Evolutionary conservation across 2,797 vertebrate genomes (phyloP), one percentile per base, ranked within the genome.

Genomic region (Ctenopoma multispine): DNA sequence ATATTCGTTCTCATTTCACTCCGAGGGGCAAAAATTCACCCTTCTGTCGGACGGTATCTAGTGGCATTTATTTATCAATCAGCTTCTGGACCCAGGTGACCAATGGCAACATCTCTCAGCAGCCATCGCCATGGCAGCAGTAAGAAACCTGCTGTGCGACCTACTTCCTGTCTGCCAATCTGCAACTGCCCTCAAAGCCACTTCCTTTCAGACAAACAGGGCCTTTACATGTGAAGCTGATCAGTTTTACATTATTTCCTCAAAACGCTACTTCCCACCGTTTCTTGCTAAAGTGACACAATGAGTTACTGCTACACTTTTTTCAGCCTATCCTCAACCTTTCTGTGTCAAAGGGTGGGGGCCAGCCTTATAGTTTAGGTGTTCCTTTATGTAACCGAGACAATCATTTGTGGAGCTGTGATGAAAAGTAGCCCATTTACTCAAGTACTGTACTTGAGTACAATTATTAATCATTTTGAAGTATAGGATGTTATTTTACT

Each of bases 81-180:
- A 17, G 46, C 67, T 54, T 72, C 79, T 80, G 80, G 79, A 81
- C 77, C 63, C 0, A 1, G 50, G 29, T 74, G 48, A 83, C 81
- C 77, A 80, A 85, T 72, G 63, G 72, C 56, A 69, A 58, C 87
- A 80, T 86, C 80, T 56, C 77, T 79, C 57, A 66, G 68, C 78
- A 73, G 82, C 75, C 54, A 87, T 90, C 34, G 81, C 84, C 80
- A 89, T 87, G 82, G 77, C 74, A 92, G 89, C 88, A 87, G 78
- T 62, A 79, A 79, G 75, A 82, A 83, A 89, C 83, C 81, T 73
- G 80, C 80, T 78, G 85, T 79, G 82, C 24, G 84, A 83, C 88
- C 89, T 91, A 92, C 86, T 93, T 95, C 94, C 93, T 94, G 93
- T 93, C 91, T 93, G 87, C 82, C 88, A 90, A 80, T 91, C 54